Base-by-base conservation (phyloP, 2,797 vertebrate species). In the Allochrocebus solatus region DNA sequence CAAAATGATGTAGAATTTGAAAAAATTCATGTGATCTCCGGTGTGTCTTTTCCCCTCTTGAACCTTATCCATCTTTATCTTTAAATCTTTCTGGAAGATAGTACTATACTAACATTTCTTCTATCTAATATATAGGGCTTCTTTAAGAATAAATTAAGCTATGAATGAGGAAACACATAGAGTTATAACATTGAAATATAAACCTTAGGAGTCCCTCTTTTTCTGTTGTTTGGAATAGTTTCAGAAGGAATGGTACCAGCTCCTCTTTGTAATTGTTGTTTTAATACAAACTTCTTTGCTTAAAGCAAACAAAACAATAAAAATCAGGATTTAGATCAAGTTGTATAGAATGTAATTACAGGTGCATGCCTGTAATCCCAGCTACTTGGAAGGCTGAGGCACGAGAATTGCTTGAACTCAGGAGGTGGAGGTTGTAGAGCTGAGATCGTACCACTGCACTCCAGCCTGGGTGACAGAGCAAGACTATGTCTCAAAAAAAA, bases 221-320 rank as follows among this genome's bases (percentile, higher is more conserved):
- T 67, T n/a, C 61, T 67, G 30, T 67, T 64, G 61, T n/a, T 67
- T 67, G 33, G 33, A n/a, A n/a, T n/a, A n/a, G 33, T n/a, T 67
- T 67, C 61, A 67, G 61, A 67, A 67, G 61, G 33, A n/a, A 19
- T n/a, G 7, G 61, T 67, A 19, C 61, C 61, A n/a, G 61, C 33
- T n/a, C 61, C 61, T 67, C 33, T n/a, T 17, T n/a, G 61, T n/a
- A 67, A 53, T 83, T 93, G 33, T 82, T 93, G 41, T 55, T 91
- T 95, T 89, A 82, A 82, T 95, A 43, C 17, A 85, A n/a, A 70
- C 59, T 13, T 95, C 50, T 93, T 57, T 87, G 72, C 50, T 76
- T 43, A 79, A 96, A 85, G 36, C 36, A 91, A 91, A 84, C 57
- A 79, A 43, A 84, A 59, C 55, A 80, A 75, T 4, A 83, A 43